These are phyloP conservation scores for Enteromius thamalakanensis DNA, from an alignment of 2,797 vertebrate genomes.

Conservation along the genomic window DNA sequence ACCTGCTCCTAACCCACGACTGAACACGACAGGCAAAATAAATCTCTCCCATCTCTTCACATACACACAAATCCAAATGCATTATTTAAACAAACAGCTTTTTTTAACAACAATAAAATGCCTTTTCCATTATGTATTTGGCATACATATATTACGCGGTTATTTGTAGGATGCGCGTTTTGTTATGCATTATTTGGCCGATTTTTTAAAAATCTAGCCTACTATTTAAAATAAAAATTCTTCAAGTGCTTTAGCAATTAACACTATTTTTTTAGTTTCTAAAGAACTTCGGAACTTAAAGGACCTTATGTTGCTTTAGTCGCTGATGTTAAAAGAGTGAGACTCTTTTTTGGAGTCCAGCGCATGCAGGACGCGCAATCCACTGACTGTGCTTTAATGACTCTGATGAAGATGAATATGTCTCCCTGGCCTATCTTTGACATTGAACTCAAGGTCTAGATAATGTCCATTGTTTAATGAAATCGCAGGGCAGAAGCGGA, in stretches of 20 bases:
- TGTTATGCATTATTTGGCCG: not conserved
- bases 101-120: not conserved
- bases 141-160: not conserved
- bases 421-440: constrained; percentile 85
- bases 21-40: not conserved
- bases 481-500: constrained; percentile 78
- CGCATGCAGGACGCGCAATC: constrained; percentile 3
- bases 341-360: not conserved
- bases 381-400: constrained; percentile 65
- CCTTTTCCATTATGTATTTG: not conserved
- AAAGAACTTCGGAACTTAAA: not conserved
- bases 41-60: not conserved
- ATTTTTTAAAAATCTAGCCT: too few species aligned
- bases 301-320: not conserved
- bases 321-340: not conserved
- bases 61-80: not conserved
- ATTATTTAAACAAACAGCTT: not conserved
- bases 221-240: not conserved
- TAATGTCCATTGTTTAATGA: constrained; percentile 91
- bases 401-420: constrained; percentile 88
- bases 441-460: constrained; percentile 94
- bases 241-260: not conserved
- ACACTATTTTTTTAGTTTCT: not conserved
- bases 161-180: not conserved
- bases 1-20: not conserved